Base-by-base conservation (phyloP, 2,797 vertebrate genomes). In the Chloroceryle amazona region DNA sequence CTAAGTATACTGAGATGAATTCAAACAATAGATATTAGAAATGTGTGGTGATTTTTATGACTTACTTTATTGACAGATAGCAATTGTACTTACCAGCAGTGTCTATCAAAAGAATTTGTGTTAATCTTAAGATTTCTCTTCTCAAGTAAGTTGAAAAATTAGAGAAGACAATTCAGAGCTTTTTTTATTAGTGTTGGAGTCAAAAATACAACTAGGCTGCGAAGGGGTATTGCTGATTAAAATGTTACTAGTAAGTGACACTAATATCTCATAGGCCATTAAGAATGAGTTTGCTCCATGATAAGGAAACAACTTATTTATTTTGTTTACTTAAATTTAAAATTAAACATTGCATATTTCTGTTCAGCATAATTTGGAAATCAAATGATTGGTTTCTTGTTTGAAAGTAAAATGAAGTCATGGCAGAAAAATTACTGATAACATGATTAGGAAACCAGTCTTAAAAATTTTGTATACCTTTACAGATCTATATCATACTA, bases 401-500 rank as follows among this genome's bases (percentile, higher is more conserved):
- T 86, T 66, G 52, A 72, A 81, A 90, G 20, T 72, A 16, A 49
- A 61, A 0, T 46, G 12, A 26, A 9, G 2, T 66, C 10, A 28
- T 60, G n/a, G 35, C 49, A 80, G 33, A 63, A 63, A 42, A 76
- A 39, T 10, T 7, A 18, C 39, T 62, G 65, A 23, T 47, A 41
- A 11, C 35, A 11, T 39, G 11, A 52, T 86, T 73, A 90, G 65
- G 73, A 49, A 86, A 52, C 39, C 8, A n/a, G 4, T 52, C 20
- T 79, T 92, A 42, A 81, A 80, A n/a, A 0, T 4, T 17, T 62
- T 96, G 1, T 96, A 9, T 86, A 22, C 44, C 47, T 93, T 72
- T 63, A 4, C 90, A 99, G 99, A 86, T 67, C 97, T 4, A 19
- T 99, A 62, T 96, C 97, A 0, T 97, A 99, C 61, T 98, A 98